Percentiles rank a stretch among this genome's conserved stretches.
These are phyloP conservation scores for Rotaria sp. DNA, from an alignment of 2,888 invertebrate genomes.

Conservation along the genomic window DNA sequence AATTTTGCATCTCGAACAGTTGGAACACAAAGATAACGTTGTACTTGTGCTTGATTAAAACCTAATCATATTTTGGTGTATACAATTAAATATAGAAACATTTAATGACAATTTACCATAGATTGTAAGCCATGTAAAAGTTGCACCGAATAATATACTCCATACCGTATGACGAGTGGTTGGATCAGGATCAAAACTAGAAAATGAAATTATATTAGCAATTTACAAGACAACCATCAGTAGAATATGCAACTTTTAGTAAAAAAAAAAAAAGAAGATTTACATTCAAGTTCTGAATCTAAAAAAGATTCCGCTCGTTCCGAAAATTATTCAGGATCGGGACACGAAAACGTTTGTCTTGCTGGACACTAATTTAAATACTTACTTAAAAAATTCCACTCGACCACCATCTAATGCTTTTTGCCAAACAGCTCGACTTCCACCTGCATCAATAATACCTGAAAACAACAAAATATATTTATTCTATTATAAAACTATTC, in stretches of 20 bases:
- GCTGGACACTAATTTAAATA: too few species aligned
- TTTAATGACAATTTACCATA: constrained; percentile 63
- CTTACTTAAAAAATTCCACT: constrained; percentile 41
- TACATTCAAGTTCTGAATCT: too few species aligned
- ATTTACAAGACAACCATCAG: too few species aligned
- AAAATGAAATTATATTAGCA: neutral
- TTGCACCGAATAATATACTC: constrained; percentile 74
- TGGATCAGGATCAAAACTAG: constrained; percentile 62
- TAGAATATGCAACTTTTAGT: too few species aligned
- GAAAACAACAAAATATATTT: neutral
- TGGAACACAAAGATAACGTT: constrained; percentile 79
- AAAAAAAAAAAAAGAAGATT: too few species aligned
- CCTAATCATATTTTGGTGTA: constrained; percentile 86
- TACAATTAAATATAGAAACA: constrained; percentile 50
- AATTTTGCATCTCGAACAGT: constrained; percentile 65
- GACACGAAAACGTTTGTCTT: too few species aligned
- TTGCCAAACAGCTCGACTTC: constrained; percentile 48
- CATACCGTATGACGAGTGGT: constrained; percentile 78
- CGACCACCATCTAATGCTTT: constrained; percentile 47
- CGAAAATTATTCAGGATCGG: too few species aligned
- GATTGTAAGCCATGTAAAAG: constrained; percentile 80
- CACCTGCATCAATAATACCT: constrained; percentile 46
- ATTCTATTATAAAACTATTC: constrained; percentile 35
- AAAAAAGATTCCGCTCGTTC: too few species aligned
- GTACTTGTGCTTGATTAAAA: constrained; percentile 84